Conservation (phyloP, 2,113 vertebrate genomes). For the Herpailurus yagouaroundi region DNA sequence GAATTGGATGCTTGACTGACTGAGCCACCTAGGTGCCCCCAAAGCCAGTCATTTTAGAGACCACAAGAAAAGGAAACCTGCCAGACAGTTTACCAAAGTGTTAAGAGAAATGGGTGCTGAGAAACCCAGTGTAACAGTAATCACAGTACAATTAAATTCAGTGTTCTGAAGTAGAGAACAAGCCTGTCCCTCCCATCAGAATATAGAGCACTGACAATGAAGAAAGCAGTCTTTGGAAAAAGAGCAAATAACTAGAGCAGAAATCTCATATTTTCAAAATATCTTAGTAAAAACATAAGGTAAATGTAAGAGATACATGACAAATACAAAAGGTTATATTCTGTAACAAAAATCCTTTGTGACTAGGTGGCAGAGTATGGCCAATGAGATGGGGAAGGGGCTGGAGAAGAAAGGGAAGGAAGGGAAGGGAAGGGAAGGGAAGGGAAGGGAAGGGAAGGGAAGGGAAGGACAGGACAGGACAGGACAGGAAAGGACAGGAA, state of each 20-base stretch:
- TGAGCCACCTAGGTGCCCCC: no score
- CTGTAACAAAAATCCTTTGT: background rate
- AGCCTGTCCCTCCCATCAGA: background rate
- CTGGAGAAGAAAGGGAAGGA: background rate
- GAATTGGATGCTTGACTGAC: no score
- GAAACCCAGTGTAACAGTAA: background rate
- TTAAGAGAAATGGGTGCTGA: background rate
- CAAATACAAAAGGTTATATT: background rate
- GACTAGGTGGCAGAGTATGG: background rate
- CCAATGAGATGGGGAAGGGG: background rate
- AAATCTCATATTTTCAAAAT: slow-evolving; percentile 6
- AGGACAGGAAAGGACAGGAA: background rate
- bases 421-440: background rate
- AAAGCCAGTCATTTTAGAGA: background rate
- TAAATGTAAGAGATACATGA: background rate
- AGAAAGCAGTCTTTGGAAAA: background rate
- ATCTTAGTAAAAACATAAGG: background rate
- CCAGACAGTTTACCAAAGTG: background rate
- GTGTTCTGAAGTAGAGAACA: background rate
- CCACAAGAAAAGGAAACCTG: background rate
- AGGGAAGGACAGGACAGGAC: no score
- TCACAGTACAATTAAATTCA: background rate
- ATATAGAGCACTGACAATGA: background rate
- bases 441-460: background rate
- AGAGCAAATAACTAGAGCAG: background rate